Evolutionary conservation across 1,140 invertebrate genomes (phyloP).

Genomic region (Cyclina sinensis): DNA sequence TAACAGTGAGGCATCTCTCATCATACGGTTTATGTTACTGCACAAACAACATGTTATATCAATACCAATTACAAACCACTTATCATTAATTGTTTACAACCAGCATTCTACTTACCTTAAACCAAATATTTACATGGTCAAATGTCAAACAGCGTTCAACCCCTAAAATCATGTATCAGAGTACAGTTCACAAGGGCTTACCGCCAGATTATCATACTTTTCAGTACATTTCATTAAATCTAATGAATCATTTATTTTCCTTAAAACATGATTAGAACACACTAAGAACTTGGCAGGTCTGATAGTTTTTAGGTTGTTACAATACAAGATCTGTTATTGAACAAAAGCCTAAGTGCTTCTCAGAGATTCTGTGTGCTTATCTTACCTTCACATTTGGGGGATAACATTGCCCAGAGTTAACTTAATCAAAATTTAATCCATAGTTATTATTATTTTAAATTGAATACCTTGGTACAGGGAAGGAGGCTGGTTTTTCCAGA

Average conservation of each 20-base stretch:
- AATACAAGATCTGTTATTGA: background rate
- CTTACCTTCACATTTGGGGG: background rate
- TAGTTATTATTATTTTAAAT: slow-evolving; percentile 15
- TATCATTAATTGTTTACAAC: slow-evolving; percentile 38
- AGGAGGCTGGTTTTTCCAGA: background rate
- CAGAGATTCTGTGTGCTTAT: background rate
- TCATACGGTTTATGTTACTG: slow-evolving; percentile 33
- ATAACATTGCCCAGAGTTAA: background rate
- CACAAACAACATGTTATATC: slow-evolving; percentile 14
- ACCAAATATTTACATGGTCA: slow-evolving; percentile 49
- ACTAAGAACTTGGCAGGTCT: background rate
- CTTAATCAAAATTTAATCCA: slow-evolving; percentile 22
- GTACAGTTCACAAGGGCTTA: slow-evolving; percentile 2
- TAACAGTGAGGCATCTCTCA: background rate
- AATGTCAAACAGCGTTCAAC: slow-evolving; percentile 17
- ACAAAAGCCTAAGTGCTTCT: background rate
- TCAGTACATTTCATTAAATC: slow-evolving; percentile 45
- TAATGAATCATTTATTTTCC: slow-evolving; percentile 45
- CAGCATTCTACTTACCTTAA: background rate
- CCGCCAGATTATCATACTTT: slow-evolving; percentile 3
- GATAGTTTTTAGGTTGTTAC: background rate
- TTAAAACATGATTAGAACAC: slow-evolving; percentile 5
- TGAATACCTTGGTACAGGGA: background rate
- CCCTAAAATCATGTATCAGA: background rate
- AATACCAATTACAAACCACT: slow-evolving; percentile 35